Evolutionary conservation across 2,888 invertebrate species (phyloP), one percentile per base, ranked within the genome.

Genomic region (Amblyjoppa fuscipennis): DNA sequence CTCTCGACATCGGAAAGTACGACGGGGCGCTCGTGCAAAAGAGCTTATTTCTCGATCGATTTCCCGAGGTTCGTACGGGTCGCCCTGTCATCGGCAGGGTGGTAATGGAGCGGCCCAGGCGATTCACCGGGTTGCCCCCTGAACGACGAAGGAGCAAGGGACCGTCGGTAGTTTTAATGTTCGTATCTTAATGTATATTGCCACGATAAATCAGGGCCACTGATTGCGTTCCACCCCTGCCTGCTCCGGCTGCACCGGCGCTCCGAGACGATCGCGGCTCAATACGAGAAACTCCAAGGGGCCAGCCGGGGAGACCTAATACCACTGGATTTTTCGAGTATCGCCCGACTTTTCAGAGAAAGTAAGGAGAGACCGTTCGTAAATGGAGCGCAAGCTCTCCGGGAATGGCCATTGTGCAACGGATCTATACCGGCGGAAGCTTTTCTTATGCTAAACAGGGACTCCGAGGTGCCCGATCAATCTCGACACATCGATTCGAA

Each of bases 131-230:
- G 38, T 74, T 28, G 28, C 74, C 79, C 51, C 53, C 71, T 49
- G 75, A 69, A 70, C 70, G 68, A 53, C 80, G 61, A 78, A 80
- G 86, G 80, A 82, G 71, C 70, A 81, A 81, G 86, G 87, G 86
- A 84, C 82, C 68, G 91, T 45, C 75, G 88, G 87, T 91, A 93
- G 93, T 94, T 94, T 94, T 94, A 94, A 94, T 93, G 93, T 92
- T 91, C 93, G 93, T 94, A 94, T 94, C 94, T 94, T 94, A 94
- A 94, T 94, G 93, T 94, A 93, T 93, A 94, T 94, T 94, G 93
- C 93, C 90, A 88, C 93, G 91, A 94, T 94, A 94, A 94, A 94
- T 94, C 94, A 94, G 91, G 91, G 91, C 90, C 93, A 93, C 94
- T 94, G 94, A 94, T 94, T 94, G 93, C 93, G 92, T 92, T 91